Percentiles rank a stretch among this genome's conserved stretches.
These are phyloP conservation scores for Desoria tigrina DNA, from an alignment of 2,888 invertebrate genomes.

Conservation along the genomic window DNA sequence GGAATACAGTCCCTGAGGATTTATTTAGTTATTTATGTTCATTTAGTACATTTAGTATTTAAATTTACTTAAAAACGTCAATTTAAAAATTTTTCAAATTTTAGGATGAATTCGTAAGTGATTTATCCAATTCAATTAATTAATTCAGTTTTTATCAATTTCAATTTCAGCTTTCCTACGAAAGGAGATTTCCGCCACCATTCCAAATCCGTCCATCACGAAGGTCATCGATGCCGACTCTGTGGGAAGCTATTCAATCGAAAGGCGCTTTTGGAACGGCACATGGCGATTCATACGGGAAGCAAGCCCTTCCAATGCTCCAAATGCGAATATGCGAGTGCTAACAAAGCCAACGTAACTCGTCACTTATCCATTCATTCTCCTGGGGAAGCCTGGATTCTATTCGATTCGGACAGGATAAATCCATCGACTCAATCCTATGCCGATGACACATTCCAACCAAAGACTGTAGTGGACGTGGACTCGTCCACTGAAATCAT, in stretches of 20 bases:
- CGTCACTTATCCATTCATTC: slow-evolving; percentile 55
- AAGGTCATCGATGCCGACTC: slow-evolving; percentile 57
- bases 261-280: slow-evolving; percentile 58
- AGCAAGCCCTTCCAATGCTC: slow-evolving; percentile 57
- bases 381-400: neutral
- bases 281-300: slow-evolving; percentile 59
- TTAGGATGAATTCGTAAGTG: slow-evolving; percentile 13
- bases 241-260: slow-evolving; percentile 58
- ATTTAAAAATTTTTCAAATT: slow-evolving; percentile 26
- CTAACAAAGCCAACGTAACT: slow-evolving; percentile 59
- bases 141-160: neutral
- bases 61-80: too few species aligned
- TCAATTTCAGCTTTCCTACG: slow-evolving; percentile 54
- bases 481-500: too few species aligned
- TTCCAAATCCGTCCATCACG: slow-evolving; percentile 56
- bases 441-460: too few species aligned
- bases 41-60: too few species aligned
- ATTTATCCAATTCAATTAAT: neutral
- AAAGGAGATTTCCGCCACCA: slow-evolving; percentile 58
- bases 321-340: slow-evolving; percentile 58
- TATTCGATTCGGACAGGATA: neutral
- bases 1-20: too few species aligned
- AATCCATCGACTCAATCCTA: neutral
- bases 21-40: too few species aligned
- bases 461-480: too few species aligned